Evolutionary conservation across 2,888 invertebrate genomes (phyloP).

Genomic region (Tipula confusa): DNA sequence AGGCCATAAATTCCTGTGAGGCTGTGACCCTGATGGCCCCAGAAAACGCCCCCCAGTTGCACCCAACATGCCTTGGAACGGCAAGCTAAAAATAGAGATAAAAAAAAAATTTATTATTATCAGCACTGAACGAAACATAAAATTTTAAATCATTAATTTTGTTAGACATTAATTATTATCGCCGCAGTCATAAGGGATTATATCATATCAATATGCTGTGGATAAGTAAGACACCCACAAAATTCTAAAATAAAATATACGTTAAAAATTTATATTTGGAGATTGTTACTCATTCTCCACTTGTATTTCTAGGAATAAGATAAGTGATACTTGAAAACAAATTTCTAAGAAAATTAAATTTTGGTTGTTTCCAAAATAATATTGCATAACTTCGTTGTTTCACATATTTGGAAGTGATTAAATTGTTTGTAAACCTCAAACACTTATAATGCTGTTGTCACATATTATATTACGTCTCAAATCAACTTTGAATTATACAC

Average conservation of each 20-base stretch:
- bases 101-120: not conserved
- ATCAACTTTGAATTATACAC: too few relatives aligned
- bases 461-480: too few relatives aligned
- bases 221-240: not conserved
- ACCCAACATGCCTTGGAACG: constrained; percentile 38
- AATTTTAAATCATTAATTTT: not conserved
- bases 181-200: not conserved
- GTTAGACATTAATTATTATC: not conserved
- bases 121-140: not conserved
- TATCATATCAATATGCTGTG: not conserved
- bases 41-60: constrained; percentile 38
- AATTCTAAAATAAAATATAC: not conserved
- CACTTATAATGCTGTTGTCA: too few relatives aligned
- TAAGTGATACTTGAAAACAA: too few relatives aligned
- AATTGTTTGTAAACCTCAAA: too few relatives aligned
- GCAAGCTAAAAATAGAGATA: constrained; percentile 28
- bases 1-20: constrained; percentile 33
- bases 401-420: too few relatives aligned
- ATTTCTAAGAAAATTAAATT: too few relatives aligned
- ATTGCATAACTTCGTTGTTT: too few relatives aligned
- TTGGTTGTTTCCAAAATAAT: too few relatives aligned
- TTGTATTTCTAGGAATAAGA: too few relatives aligned
- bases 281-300: too few relatives aligned
- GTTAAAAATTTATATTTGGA: too few relatives aligned
- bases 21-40: constrained; percentile 37